Base-by-base conservation (phyloP, 2,113 vertebrate genomes). In the Scytalopus superciliaris region DNA sequence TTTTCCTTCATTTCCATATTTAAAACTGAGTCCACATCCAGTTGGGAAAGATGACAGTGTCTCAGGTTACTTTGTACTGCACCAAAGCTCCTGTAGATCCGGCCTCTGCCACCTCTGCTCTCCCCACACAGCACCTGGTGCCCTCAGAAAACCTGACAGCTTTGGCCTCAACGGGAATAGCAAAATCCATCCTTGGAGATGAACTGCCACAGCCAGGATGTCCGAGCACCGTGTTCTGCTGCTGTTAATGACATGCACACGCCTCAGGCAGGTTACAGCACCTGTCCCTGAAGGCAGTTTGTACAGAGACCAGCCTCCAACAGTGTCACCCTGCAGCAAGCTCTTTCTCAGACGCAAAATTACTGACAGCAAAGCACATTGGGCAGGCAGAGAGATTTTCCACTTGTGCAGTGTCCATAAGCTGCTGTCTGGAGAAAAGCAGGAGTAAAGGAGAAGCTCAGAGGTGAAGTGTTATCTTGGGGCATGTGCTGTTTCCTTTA, bases 211-310 rank as follows among this genome's bases (percentile, higher is more conserved):
- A 23, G n/a, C 31, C 78, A 62, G 75, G 70, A 11, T 2, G 5
- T 63, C 40, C n/a, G 25, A 37, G 25, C 39, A 4, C 60, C 5
- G 33, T 2, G 1, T 1, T 10, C 64, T 94, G 49, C 50, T 70
- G 55, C 63, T 72, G 64, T 1, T 37, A 4, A 4, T 6, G 10
- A 0, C 8, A 2, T 0, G 40, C 1, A 0, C 0, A 0, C 10
- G 39, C 7, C 7, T 10, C 0, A 2, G 30, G 31, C 49, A 42
- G 47, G 67, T 11, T 21, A 37, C 67, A 87, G 42, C 55, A 10
- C 44, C 45, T 53, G 45, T 57, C 64, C 37, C 47, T 21, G 42
- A 6, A 42, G 49, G 70, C 7, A 42, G 25, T 1, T 1, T 5
- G 7, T 3, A 2, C 19, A 45, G 28, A 73, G 5, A 25, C 6